Percentiles rank a stretch among this genome's conserved stretches.
phyloP scores from a whole-genome alignment of 2,888 invertebrate genomes.

The Tiliacea aurago region DNA sequence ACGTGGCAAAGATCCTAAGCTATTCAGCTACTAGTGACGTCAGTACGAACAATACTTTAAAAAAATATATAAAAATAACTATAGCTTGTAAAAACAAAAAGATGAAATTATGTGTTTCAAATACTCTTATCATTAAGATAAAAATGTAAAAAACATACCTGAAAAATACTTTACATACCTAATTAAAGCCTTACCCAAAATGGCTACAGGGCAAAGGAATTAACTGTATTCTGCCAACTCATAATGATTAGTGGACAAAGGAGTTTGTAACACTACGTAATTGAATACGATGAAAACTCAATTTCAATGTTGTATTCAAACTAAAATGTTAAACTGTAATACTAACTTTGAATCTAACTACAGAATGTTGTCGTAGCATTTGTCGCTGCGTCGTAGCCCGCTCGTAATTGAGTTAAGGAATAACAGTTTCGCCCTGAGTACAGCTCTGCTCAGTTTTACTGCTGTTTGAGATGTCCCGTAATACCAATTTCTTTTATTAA shows the following conservation, averaged over 20 bases:
- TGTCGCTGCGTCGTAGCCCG: constrained; percentile 54
- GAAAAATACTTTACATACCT: no score
- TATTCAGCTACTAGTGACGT: no score
- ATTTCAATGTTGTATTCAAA: constrained; percentile 49
- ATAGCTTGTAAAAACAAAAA: no score
- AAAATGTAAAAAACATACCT: no score
- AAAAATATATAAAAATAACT: no score
- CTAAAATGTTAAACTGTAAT: constrained; percentile 46
- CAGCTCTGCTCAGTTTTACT: constrained; percentile 46
- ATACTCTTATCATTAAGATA: no score
- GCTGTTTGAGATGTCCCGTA: constrained; percentile 47
- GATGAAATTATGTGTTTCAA: no score
- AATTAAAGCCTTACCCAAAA: not conserved
- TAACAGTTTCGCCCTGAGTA: constrained; percentile 43
- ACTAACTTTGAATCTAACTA: constrained; percentile 55
- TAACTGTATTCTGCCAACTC: constrained; percentile 9
- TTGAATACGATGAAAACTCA: constrained; percentile 49
- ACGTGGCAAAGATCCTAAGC: no score
- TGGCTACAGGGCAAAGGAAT: constrained; percentile 14
- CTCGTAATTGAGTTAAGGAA: constrained; percentile 54
- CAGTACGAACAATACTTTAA: no score
- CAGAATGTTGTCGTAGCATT: constrained; percentile 57
- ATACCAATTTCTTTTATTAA: constrained; percentile 55
- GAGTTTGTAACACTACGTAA: constrained; percentile 42
- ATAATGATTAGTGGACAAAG: constrained; percentile 33